Percentiles rank a stretch among this genome's conserved stretches.
Conservation (phyloP, 2,113 vertebrate species). For the Galeopterus variegatus region DNA sequence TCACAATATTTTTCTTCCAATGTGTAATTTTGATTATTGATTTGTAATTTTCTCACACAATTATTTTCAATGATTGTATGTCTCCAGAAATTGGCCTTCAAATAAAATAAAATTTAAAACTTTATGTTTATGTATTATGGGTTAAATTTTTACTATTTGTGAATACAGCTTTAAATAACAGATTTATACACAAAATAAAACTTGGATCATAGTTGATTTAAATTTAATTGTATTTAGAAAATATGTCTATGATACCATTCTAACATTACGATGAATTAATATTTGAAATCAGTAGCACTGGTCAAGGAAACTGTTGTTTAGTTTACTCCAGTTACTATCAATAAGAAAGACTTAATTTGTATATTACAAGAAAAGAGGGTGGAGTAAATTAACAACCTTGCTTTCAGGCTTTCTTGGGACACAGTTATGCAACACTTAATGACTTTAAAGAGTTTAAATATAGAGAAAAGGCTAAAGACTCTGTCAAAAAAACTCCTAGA, state of each 20-base stretch:
- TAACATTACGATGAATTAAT: background rate
- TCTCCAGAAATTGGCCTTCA: background rate
- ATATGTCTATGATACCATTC: background rate
- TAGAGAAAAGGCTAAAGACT: no score
- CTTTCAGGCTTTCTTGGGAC: background rate
- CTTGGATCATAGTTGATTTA: background rate
- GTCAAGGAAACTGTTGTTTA: background rate
- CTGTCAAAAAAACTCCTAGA: no score
- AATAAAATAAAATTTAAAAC: background rate
- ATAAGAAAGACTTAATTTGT: background rate
- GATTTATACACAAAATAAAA: background rate
- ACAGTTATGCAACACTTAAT: conserved; percentile 18
- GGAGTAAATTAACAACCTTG: conserved; percentile 61
- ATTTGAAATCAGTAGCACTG: background rate
- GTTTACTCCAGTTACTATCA: background rate
- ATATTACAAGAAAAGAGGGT: conserved; percentile 35
- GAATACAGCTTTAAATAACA: background rate
- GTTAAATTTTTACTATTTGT: background rate
- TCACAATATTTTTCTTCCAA: background rate
- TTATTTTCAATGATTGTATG: background rate
- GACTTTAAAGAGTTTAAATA: conserved; percentile 48
- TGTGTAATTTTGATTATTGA: background rate
- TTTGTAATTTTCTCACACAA: background rate
- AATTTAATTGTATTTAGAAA: conserved; percentile 45
- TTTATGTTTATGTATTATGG: background rate